phyloP scores from a whole-genome alignment of 2,888 invertebrate species.

The Lydus trimaculatus region DNA sequence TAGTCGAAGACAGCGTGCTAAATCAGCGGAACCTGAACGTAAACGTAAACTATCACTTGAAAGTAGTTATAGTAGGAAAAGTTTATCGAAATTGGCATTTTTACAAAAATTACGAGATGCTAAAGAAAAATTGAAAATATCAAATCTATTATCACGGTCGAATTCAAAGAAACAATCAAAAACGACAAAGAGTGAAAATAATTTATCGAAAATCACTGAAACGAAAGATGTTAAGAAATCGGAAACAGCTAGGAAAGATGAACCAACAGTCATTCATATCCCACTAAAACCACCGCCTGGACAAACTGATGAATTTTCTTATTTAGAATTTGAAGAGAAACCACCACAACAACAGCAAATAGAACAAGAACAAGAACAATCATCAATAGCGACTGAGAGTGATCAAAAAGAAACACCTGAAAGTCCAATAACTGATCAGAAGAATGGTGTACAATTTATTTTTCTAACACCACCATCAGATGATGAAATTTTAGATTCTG shows the following conservation, averaged over 20 bases:
- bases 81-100: constrained; percentile 48
- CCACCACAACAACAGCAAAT: constrained; percentile 16
- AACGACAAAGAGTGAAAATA: constrained; percentile 26
- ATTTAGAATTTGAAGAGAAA: constrained; percentile 49
- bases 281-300: constrained; percentile 58
- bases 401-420: constrained; percentile 30
- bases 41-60: constrained; percentile 51
- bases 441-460: constrained; percentile 54
- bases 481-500: constrained; percentile 54
- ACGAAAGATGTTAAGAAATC: constrained; percentile 16
- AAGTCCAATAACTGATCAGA: constrained; percentile 35
- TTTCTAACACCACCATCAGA: constrained; percentile 59
- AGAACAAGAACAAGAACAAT: too few relatives aligned
- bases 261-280: constrained; percentile 57
- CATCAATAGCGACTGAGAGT: constrained; percentile 16
- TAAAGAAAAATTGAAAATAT: constrained; percentile 53
- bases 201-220: constrained; percentile 13
- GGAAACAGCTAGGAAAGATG: constrained; percentile 28
- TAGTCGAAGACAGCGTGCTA: constrained; percentile 40
- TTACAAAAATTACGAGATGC: constrained; percentile 53
- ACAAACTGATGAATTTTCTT: constrained; percentile 55
- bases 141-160: constrained; percentile 34
- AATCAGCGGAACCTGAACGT: constrained; percentile 51
- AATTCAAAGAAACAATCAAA: constrained; percentile 36
- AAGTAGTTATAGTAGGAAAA: constrained; percentile 52